Percentiles rank a stretch among this genome's conserved stretches.
These are phyloP conservation scores for Lagopus muta DNA, from an alignment of 2,113 vertebrate genomes.

Conservation along the genomic window DNA sequence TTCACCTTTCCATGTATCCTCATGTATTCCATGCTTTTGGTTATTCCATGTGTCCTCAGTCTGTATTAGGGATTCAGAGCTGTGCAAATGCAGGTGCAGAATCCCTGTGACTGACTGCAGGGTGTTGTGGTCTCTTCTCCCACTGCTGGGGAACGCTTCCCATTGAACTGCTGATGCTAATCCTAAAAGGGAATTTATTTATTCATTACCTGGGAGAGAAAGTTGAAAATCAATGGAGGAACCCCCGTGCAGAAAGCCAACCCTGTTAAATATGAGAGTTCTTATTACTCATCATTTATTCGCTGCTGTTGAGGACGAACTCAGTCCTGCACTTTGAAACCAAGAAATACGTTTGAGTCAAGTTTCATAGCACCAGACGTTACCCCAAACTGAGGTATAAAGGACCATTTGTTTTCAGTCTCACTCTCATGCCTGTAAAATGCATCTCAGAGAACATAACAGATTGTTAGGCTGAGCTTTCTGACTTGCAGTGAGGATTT, in stretches of 20 bases:
- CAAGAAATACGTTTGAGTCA: background rate
- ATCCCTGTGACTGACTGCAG: background rate
- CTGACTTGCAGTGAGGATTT: conserved; percentile 9
- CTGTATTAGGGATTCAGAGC: background rate
- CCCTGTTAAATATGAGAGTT: background rate
- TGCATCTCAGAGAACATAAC: background rate
- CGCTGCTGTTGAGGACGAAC: background rate
- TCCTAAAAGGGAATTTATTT: background rate
- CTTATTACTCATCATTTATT: background rate
- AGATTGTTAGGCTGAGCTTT: conserved; percentile 26
- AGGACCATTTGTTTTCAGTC: conserved; percentile 1
- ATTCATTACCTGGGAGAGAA: background rate
- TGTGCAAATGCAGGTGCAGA: background rate
- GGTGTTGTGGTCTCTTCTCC: background rate
- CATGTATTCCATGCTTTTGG: background rate
- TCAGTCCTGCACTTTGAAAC: background rate
- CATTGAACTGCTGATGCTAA: background rate
- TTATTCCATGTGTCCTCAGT: background rate
- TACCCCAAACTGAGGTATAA: background rate
- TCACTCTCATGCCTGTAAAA: background rate
- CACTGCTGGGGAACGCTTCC: background rate
- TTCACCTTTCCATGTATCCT: background rate
- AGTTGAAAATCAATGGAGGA: background rate
- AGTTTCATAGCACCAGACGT: background rate
- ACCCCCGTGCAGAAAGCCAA: background rate